Percentiles rank a stretch among this genome's conserved stretches.
phyloP scores from a whole-genome alignment of 1,140 invertebrate genomes.

The Anoplolepis gracilipes region DNA sequence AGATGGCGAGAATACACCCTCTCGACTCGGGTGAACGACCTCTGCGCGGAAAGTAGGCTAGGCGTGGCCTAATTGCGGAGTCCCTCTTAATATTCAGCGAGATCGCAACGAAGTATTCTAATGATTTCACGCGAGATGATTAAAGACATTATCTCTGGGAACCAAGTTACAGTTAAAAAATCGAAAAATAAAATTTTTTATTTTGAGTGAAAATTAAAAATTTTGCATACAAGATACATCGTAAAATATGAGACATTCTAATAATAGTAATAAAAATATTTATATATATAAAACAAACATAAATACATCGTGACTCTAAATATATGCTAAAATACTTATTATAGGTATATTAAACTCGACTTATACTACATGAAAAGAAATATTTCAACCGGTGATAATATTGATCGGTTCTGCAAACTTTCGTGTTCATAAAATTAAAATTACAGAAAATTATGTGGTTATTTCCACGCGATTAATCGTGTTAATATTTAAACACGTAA shows the following conservation, averaged over 20 bases:
- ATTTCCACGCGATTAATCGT: not conserved
- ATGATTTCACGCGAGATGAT: slow-evolving; percentile 29
- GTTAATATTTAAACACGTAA: not conserved
- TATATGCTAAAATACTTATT: not conserved
- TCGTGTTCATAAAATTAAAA: not conserved
- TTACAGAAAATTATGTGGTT: not conserved
- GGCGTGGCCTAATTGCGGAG: slow-evolving; percentile 76
- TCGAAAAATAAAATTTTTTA: not conserved
- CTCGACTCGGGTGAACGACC: slow-evolving; percentile 72
- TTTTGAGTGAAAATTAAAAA: not conserved
- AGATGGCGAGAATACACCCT: slow-evolving; percentile 61
- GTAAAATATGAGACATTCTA: not conserved
- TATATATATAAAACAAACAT: not conserved
- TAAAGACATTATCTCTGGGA: not conserved
- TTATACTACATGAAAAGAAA: not conserved
- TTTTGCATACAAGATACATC: not conserved
- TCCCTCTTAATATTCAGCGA: slow-evolving; percentile 43
- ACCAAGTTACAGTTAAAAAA: not conserved
- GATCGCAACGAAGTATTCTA: slow-evolving; percentile 15
- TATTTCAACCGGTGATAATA: not conserved
- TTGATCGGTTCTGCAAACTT: not conserved
- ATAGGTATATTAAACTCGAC: not conserved
- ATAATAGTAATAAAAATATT: not conserved
- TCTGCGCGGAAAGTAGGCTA: slow-evolving; percentile 75
- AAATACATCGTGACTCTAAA: not conserved